A percentile compares a stretch with the other conserved stretches of the same genome.
phyloP scores from a whole-genome alignment of 1,140 invertebrate species.

The Batillaria attramentaria region DNA sequence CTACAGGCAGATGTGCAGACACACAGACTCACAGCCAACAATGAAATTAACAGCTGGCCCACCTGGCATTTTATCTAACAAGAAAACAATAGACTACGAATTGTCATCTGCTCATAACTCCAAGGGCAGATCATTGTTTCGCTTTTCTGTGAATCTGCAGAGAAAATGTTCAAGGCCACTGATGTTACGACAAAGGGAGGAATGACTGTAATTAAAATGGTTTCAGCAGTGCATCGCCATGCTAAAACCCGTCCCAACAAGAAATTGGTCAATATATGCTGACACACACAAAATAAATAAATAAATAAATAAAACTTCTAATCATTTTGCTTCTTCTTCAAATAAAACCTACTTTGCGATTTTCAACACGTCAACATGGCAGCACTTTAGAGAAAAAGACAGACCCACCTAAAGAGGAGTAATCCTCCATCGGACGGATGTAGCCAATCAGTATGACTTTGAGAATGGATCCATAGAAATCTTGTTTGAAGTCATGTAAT shows the following conservation, averaged over 20 bases:
- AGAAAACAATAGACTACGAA: no score
- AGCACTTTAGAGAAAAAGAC: background rate
- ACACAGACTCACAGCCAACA: no score
- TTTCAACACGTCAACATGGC: background rate
- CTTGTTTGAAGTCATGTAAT: conserved; percentile 85
- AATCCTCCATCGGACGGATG: conserved; percentile 85
- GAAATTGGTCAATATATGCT: background rate
- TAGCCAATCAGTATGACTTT: conserved; percentile 87
- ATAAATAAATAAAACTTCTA: background rate
- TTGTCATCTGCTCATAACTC: no score
- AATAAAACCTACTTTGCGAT: no score
- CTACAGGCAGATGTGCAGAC: no score
- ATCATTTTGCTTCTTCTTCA: background rate
- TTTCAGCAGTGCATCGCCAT: background rate
- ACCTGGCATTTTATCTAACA: no score
- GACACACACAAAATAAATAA: conserved; percentile 35
- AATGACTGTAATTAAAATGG: background rate
- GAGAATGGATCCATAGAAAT: conserved; percentile 90
- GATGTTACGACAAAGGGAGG: no score
- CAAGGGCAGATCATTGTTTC: no score
- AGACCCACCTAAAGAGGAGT: conserved; percentile 80
- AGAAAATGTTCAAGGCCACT: no score
- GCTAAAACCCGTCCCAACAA: background rate
- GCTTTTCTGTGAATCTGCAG: no score
- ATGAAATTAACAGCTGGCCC: no score